Evolutionary conservation across 2,797 vertebrate genomes (phyloP).

Genomic region (Tapirus indicus): DNA sequence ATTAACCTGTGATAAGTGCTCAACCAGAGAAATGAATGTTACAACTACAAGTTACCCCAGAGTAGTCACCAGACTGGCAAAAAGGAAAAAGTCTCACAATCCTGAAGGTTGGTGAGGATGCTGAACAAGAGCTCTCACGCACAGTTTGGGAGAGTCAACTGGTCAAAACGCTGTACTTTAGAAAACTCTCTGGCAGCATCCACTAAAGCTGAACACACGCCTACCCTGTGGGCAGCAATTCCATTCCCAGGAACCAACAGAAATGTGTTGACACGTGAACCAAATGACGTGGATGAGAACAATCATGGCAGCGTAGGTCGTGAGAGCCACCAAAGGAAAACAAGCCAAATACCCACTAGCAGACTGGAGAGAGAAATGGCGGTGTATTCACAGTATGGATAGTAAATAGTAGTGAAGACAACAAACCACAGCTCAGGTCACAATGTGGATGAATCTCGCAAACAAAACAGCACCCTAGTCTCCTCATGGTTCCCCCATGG

Average conservation of each 20-base stretch:
- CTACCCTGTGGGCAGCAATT: not conserved
- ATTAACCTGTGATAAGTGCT: not conserved
- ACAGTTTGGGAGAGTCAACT: not conserved
- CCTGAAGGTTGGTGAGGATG: not conserved
- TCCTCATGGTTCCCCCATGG: rapidly evolving
- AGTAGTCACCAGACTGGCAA: not conserved
- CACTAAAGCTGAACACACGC: not conserved
- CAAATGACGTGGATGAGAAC: not conserved
- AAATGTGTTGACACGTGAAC: not conserved
- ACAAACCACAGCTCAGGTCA: not conserved
- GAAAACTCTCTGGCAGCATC: not conserved
- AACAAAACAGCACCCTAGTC: not conserved
- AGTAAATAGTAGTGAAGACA: not conserved
- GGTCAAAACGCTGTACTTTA: not conserved
- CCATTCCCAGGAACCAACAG: not conserved
- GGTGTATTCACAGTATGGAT: not conserved
- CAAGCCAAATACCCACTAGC: not conserved
- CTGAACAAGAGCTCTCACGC: not conserved
- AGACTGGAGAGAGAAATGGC: not conserved
- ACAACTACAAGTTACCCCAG: not conserved
- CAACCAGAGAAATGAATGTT: not conserved
- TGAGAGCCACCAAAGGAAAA: not conserved
- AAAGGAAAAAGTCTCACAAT: not conserved
- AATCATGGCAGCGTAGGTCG: not conserved
- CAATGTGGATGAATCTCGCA: rapidly evolving